These are phyloP conservation scores for Pseudorhiza aurosa DNA, from an alignment of 30 jellyfish, hydroid and myxozoan genomes.

Conservation along the genomic window DNA sequence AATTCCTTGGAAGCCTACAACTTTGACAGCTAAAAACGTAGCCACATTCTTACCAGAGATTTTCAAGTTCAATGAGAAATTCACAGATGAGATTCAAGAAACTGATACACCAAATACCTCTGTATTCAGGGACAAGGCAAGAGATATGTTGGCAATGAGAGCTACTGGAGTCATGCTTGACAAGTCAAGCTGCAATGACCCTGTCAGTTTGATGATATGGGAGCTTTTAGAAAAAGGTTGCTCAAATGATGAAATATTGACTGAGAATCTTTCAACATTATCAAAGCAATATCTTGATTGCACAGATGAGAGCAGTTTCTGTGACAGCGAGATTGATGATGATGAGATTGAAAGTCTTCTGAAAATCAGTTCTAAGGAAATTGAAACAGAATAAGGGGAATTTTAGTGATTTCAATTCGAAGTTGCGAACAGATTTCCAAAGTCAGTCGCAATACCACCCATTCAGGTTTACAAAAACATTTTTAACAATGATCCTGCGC, in stretches of 20 bases:
- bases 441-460: too few species aligned
- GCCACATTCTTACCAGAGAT: constrained; percentile 49
- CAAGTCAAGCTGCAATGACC: not conserved
- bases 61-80: constrained; percentile 7
- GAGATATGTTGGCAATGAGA: not conserved
- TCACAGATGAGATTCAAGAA: constrained; percentile 10
- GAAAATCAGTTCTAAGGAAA: too few species aligned
- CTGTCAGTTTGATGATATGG: not conserved
- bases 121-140: constrained; percentile 16
- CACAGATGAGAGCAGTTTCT: not conserved
- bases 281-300: constrained; percentile 48
- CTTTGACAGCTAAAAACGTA: constrained; percentile 1
- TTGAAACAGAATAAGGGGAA: too few species aligned
- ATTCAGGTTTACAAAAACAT: too few species aligned
- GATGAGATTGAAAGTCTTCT: constrained; percentile 24
- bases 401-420: too few species aligned
- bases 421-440: too few species aligned
- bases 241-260: constrained; percentile 26
- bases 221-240: constrained; percentile 59
- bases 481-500: too few species aligned
- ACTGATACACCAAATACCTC: not conserved
- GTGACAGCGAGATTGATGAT: constrained; percentile 60
- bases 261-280: not conserved
- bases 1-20: constrained; percentile 66
- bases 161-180: not conserved